Conservation (phyloP, 30 jellyfish, hydroid and myxozoan species). For the Pseudorhiza aurosa region DNA sequence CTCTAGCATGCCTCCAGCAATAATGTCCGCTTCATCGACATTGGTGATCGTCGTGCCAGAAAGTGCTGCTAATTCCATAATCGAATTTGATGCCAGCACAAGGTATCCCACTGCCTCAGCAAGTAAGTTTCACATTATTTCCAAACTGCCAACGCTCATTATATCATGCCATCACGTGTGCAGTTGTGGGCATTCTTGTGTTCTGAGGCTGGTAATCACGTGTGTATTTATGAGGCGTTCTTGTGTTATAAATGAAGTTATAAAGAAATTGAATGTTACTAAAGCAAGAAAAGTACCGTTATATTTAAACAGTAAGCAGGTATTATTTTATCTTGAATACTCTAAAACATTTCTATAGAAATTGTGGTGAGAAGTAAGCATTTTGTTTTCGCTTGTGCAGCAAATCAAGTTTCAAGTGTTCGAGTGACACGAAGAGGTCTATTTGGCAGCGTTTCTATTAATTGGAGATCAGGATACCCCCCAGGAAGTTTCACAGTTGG, state of each 20-base stretch:
- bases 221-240: too few species aligned
- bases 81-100: slow-evolving; percentile 44
- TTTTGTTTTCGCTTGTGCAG: slow-evolving; percentile 12
- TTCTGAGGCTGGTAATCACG: too few species aligned
- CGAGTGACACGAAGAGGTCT: slow-evolving; percentile 60
- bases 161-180: too few species aligned
- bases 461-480: slow-evolving; percentile 87
- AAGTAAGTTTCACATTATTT: slow-evolving; percentile 26
- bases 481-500: slow-evolving; percentile 48
- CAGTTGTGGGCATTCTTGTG: too few species aligned
- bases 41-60: slow-evolving; percentile 48
- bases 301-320: too few species aligned
- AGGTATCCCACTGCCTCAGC: slow-evolving; percentile 25
- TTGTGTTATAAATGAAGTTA: too few species aligned
- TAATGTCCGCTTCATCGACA: not conserved
- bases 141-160: too few species aligned
- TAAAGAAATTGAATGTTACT: too few species aligned
- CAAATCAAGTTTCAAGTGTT: slow-evolving; percentile 31
- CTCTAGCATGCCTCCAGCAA: slow-evolving; percentile 56
- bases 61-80: slow-evolving; percentile 62
- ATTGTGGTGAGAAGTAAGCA: too few species aligned
- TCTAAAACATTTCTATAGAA: too few species aligned
- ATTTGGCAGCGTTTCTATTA: slow-evolving; percentile 58
- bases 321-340: too few species aligned
- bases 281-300: too few species aligned